Evolutionary conservation across 2,888 invertebrate genomes (phyloP).

Genomic region (Mesochorus sp.): DNA sequence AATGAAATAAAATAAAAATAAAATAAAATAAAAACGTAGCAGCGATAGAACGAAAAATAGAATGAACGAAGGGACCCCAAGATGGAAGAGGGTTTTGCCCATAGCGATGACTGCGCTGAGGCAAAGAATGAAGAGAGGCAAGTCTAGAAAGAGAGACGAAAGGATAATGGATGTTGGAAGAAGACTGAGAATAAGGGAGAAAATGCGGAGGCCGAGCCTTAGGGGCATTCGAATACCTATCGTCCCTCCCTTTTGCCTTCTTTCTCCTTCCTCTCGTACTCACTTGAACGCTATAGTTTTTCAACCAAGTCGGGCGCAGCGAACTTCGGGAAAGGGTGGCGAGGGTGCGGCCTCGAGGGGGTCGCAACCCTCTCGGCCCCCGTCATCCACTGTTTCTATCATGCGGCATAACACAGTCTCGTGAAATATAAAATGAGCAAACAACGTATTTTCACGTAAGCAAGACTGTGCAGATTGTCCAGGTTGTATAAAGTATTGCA

Average conservation of each 20-base stretch:
- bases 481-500: no score
- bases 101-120: slow-evolving; percentile 40
- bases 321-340: slow-evolving; percentile 49
- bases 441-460: slow-evolving; percentile 63
- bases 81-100: slow-evolving; percentile 51
- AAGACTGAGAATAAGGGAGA: slow-evolving; percentile 51
- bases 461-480: no score
- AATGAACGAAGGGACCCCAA: slow-evolving; percentile 67
- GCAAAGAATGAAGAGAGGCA: slow-evolving; percentile 48
- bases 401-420: slow-evolving; percentile 39
- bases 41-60: slow-evolving; percentile 62
- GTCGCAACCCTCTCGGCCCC: slow-evolving; percentile 5
- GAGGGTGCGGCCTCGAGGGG: slow-evolving; percentile 56
- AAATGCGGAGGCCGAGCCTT: slow-evolving; percentile 66
- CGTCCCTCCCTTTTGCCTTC: slow-evolving; percentile 48
- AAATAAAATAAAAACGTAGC: slow-evolving; percentile 14
- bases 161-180: slow-evolving; percentile 47
- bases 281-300: slow-evolving; percentile 52
- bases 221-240: slow-evolving; percentile 72
- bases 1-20: slow-evolving; percentile 11
- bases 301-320: slow-evolving; percentile 55
- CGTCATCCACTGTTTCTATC: slow-evolving; percentile 14
- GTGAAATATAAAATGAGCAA: slow-evolving; percentile 43
- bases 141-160: slow-evolving; percentile 65
- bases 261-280: slow-evolving; percentile 20